Percentiles rank a stretch among this genome's conserved stretches.
phyloP scores from a whole-genome alignment of 2,113 vertebrate species.

The Pungitius pungitius region DNA sequence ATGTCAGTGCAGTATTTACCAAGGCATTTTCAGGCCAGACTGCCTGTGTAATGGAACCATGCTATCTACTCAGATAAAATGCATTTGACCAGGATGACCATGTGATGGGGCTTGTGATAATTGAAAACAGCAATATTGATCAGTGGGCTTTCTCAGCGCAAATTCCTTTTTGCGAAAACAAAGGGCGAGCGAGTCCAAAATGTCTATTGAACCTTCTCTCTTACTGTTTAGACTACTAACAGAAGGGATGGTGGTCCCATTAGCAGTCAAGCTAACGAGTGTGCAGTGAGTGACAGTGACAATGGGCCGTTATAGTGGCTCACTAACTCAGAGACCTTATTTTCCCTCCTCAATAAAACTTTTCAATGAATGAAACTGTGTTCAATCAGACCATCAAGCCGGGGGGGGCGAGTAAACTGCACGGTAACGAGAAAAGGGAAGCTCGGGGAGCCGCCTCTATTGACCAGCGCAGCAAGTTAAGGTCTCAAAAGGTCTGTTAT shows the following conservation, averaged over 20 bases:
- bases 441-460: not conserved
- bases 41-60: not conserved
- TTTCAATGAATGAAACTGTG: not conserved
- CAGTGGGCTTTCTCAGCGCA: not conserved
- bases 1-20: not conserved
- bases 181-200: not conserved
- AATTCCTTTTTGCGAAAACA: not conserved
- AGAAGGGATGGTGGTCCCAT: not conserved
- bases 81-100: not conserved
- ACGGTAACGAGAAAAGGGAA: not conserved
- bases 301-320: too few relatives aligned
- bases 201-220: constrained; percentile 11
- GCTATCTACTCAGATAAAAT: not conserved
- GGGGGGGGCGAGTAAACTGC: not conserved
- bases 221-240: not conserved
- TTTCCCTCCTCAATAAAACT: not conserved
- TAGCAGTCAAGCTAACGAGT: not conserved
- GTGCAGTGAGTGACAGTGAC: not conserved
- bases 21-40: not conserved
- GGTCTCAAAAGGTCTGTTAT: not conserved
- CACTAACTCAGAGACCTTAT: not conserved
- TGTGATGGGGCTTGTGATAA: not conserved
- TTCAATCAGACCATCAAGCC: not conserved
- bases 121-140: constrained; percentile 1
- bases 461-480: not conserved